These are phyloP conservation scores for Melanotaenia pygmaea DNA, from an alignment of 2,797 vertebrate genomes.

Conservation along the genomic window DNA sequence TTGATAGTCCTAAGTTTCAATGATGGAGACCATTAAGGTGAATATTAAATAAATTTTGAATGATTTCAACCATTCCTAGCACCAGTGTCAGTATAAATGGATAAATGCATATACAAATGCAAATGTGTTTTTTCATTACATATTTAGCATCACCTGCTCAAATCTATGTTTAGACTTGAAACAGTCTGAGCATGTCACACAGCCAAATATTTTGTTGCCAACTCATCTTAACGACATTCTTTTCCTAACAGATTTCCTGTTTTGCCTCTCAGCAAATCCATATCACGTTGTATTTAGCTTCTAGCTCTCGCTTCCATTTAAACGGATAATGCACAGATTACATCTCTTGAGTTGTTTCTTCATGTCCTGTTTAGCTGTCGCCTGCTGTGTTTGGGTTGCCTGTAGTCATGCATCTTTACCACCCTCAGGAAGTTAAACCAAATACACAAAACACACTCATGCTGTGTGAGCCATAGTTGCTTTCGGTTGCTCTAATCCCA, in stretches of 20 bases:
- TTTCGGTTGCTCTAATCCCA: conserved; percentile 6
- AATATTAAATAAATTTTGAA: too few species aligned
- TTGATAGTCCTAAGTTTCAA: background rate
- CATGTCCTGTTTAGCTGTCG: conserved; percentile 39
- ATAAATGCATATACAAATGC: too few species aligned
- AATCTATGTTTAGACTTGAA: background rate
- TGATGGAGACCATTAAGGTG: too few species aligned
- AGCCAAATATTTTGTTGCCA: conserved; percentile 1
- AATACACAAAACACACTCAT: conserved; percentile 29
- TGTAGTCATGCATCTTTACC: conserved; percentile 30
- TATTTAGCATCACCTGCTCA: background rate
- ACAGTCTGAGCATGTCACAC: background rate
- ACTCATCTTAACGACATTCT: background rate
- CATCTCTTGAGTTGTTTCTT: conserved; percentile 45
- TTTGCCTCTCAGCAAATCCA: conserved; percentile 20
- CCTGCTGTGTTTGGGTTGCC: conserved; percentile 48
- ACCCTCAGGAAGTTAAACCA: conserved; percentile 30
- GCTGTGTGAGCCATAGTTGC: conserved; percentile 24
- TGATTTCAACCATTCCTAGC: background rate
- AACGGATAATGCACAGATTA: conserved; percentile 42
- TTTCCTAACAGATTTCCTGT: conserved; percentile 9
- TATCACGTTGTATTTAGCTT: conserved; percentile 20
- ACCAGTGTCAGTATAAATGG: background rate
- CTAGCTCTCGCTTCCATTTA: conserved; percentile 21
- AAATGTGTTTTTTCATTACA: too few species aligned